phyloP scores from a whole-genome alignment of 35 echinoderm and acorn worm species.

The Acanthaster planci region DNA sequence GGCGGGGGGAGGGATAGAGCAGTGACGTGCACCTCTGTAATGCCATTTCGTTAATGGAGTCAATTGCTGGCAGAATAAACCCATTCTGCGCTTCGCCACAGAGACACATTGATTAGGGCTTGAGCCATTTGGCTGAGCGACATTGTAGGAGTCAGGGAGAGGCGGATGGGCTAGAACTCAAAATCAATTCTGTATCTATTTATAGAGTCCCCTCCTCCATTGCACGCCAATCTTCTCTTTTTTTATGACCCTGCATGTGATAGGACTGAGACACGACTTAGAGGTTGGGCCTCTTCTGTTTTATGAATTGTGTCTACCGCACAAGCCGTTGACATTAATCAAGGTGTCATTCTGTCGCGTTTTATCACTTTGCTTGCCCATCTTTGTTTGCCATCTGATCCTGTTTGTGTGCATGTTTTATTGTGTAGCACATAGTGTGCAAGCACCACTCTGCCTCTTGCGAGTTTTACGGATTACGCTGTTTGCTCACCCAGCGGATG shows the following conservation, averaged over 20 bases:
- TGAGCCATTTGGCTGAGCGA: not conserved
- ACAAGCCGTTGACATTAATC: not conserved
- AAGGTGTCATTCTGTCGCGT: no score
- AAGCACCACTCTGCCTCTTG: no score
- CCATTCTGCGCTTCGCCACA: not conserved
- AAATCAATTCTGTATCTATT: conserved; percentile 26
- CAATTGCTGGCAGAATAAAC: not conserved
- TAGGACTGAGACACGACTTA: not conserved
- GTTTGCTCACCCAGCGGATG: no score
- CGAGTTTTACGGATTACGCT: no score
- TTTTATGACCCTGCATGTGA: not conserved
- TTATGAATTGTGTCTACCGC: not conserved
- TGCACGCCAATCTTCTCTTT: not conserved
- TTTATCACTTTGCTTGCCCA: no score
- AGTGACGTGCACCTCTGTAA: not conserved
- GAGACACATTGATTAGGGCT: not conserved
- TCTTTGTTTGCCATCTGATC: no score
- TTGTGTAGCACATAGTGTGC: no score
- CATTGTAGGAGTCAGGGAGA: not conserved
- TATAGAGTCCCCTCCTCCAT: not conserved
- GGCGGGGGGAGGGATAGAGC: no score
- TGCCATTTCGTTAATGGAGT: conserved; percentile 14
- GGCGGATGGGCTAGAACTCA: not conserved
- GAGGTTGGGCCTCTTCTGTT: not conserved
- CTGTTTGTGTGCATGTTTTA: no score